Evolutionary conservation across 2,888 invertebrate species (phyloP).

Genomic region (Drosophila sordidula): DNA sequence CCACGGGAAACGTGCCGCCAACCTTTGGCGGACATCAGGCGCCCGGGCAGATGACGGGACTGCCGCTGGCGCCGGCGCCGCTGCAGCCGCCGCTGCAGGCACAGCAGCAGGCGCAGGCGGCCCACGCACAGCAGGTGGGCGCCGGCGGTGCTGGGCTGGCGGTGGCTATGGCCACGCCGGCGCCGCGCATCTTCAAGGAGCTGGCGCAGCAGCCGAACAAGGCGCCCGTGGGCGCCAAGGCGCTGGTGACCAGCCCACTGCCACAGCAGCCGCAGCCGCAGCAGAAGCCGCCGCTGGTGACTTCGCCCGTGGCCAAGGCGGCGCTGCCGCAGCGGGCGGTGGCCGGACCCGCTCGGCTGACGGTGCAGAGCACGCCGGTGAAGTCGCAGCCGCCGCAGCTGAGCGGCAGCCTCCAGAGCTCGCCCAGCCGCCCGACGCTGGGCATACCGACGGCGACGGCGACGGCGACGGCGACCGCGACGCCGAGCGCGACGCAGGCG

Average conservation of each 20-base stretch:
- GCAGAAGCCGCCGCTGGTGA: slow-evolving; percentile 11
- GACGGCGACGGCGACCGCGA: slow-evolving; percentile 39
- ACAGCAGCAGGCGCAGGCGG: slow-evolving; percentile 44
- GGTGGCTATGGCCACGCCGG: slow-evolving; percentile 84
- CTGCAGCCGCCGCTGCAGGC: too few species aligned
- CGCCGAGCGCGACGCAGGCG: slow-evolving; percentile 23
- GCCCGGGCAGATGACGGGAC: slow-evolving; percentile 60
- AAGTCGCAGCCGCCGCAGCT: slow-evolving; percentile 87
- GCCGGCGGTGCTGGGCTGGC: slow-evolving; percentile 78
- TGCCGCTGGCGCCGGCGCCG: slow-evolving; percentile 67
- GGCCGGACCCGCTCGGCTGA: slow-evolving; percentile 87
- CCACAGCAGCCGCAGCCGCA: slow-evolving; percentile 49
- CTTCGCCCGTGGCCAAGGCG: slow-evolving; percentile 59
- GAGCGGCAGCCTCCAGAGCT: slow-evolving; percentile 85
- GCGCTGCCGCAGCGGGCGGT: slow-evolving; percentile 82
- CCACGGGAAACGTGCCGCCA: slow-evolving; percentile 86
- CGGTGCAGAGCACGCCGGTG: slow-evolving; percentile 88
- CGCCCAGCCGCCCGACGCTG: slow-evolving; percentile 59
- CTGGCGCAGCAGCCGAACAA: slow-evolving; percentile 82
- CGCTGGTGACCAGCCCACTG: slow-evolving; percentile 35
- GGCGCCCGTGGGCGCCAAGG: slow-evolving; percentile 28
- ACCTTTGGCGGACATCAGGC: slow-evolving; percentile 77
- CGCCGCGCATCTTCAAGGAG: slow-evolving; percentile 84
- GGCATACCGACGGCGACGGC: slow-evolving; percentile 71
- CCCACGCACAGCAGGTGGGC: slow-evolving; percentile 44